Evolutionary conservation across 2,888 invertebrate genomes (phyloP).

Genomic region (Agrotis clavis): DNA sequence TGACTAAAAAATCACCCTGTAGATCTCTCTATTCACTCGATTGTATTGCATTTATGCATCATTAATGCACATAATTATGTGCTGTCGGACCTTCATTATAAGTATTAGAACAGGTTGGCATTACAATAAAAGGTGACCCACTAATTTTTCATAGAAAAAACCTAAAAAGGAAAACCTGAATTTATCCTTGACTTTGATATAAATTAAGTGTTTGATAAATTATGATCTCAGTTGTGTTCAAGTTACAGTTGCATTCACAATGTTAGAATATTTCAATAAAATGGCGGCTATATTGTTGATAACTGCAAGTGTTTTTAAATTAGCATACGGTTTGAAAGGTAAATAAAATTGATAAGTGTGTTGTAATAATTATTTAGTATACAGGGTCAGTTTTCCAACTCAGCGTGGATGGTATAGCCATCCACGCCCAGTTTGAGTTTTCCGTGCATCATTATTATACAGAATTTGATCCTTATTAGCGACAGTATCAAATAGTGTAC

Average conservation of each 20-base stretch:
- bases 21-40: no score
- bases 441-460: no score
- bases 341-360: no score
- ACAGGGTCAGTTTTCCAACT: no score
- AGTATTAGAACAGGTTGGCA: conserved; percentile 18
- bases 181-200: neutral
- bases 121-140: neutral
- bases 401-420: no score
- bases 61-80: no score
- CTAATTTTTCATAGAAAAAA: neutral
- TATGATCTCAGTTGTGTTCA: neutral
- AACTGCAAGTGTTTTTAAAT: conserved; percentile 19
- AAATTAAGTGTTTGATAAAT: conserved; percentile 10
- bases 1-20: no score
- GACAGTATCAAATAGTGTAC: no score
- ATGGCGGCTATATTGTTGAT: conserved; percentile 38
- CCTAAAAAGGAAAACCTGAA: neutral
- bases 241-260: neutral
- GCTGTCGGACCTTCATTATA: neutral
- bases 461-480: no score
- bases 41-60: no score
- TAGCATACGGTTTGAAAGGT: neutral
- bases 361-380: no score
- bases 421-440: no score
- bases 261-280: conserved; percentile 1